phyloP scores from a whole-genome alignment of 2,113 vertebrate species.

The Brachyistius frenatus region DNA sequence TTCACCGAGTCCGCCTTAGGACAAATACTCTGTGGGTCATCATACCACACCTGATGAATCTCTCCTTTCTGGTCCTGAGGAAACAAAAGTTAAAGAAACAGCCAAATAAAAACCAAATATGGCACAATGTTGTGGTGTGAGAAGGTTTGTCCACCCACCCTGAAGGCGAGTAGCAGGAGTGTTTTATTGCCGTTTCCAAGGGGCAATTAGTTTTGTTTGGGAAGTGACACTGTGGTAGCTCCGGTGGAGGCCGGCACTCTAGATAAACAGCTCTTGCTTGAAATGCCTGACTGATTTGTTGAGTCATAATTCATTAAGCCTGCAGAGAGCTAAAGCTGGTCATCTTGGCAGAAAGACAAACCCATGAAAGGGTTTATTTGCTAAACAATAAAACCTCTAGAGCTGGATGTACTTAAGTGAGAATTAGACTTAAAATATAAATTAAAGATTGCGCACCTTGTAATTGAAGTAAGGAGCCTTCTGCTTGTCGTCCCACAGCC shows the following conservation, averaged over 20 bases:
- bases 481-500: constrained; percentile 89
- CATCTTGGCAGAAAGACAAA: constrained; percentile 3
- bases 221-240: constrained; percentile 3
- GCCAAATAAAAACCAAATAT: constrained; percentile 11
- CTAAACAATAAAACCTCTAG: neutral
- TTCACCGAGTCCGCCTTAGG: constrained; percentile 84
- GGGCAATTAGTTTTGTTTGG: constrained; percentile 14
- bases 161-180: neutral
- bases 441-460: constrained; percentile 78
- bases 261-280: neutral
- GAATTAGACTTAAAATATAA: neutral
- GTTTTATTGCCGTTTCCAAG: constrained; percentile 25
- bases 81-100: constrained; percentile 21
- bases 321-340: neutral
- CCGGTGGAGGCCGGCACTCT: neutral
- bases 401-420: neutral
- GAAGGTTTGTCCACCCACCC: neutral
- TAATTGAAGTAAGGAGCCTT: constrained; percentile 93
- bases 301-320: neutral
- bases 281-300: constrained; percentile 23
- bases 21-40: constrained; percentile 91
- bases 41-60: constrained; percentile 96
- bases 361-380: neutral
- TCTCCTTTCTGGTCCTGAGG: constrained; percentile 84
- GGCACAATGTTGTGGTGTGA: neutral